Evolutionary conservation across 2,888 invertebrate genomes (phyloP).

Genomic region (Diploptera punctata): DNA sequence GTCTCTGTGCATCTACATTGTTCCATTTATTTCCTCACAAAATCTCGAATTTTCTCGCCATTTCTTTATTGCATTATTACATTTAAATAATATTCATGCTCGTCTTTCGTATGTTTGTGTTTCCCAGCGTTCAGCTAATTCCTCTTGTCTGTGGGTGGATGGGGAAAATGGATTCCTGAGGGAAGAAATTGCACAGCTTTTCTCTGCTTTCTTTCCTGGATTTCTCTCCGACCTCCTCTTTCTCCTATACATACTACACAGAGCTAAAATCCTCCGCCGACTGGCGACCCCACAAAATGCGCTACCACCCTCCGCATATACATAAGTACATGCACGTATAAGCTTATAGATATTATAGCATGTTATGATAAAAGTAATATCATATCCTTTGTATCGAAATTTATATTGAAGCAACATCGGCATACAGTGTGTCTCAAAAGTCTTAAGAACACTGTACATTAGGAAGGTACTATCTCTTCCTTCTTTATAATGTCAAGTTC

Average conservation of each 20-base stretch:
- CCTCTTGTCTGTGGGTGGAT: background rate
- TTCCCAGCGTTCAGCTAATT: background rate
- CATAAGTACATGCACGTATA: too few species aligned
- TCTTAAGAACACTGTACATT: too few species aligned
- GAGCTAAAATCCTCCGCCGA: background rate
- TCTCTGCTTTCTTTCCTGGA: conserved; percentile 21
- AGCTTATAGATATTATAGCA: too few species aligned
- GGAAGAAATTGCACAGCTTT: conserved; percentile 8
- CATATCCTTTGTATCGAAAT: too few species aligned
- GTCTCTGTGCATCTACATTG: too few species aligned
- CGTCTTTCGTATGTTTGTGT: background rate
- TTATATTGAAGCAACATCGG: too few species aligned
- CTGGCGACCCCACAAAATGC: background rate
- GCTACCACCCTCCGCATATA: background rate
- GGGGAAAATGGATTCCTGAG: conserved; percentile 14
- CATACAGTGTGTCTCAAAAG: too few species aligned
- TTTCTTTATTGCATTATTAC: background rate
- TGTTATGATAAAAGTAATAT: too few species aligned
- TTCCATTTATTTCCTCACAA: background rate
- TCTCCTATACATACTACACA: conserved; percentile 4
- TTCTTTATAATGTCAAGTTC: too few species aligned
- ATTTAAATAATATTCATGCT: background rate
- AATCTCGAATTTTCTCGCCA: background rate
- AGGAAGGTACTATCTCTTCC: too few species aligned
- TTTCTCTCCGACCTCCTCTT: background rate